phyloP scores from a whole-genome alignment of 2,888 invertebrate species.

The Listrodromus nycthemerus region DNA sequence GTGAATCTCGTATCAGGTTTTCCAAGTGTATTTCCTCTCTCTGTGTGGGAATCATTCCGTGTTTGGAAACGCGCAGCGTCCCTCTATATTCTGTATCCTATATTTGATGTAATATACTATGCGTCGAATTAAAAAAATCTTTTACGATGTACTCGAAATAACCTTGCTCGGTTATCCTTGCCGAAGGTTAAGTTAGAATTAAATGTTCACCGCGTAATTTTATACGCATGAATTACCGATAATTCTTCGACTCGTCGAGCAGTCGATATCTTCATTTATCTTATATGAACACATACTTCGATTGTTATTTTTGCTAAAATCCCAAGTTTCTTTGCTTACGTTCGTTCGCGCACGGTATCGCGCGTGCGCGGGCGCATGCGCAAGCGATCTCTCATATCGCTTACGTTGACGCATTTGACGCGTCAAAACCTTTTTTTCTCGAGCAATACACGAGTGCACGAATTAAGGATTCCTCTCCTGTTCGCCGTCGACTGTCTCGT shows the following conservation, averaged over 20 bases:
- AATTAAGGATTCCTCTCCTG: neutral
- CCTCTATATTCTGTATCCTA: neutral
- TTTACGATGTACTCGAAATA: too few species aligned
- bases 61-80: neutral
- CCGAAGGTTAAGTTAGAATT: neutral
- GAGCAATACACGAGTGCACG: neutral
- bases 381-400: neutral
- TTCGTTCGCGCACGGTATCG: too few species aligned
- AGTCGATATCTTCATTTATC: too few species aligned
- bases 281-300: too few species aligned
- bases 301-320: too few species aligned
- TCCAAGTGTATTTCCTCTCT: neutral
- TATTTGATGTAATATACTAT: too few species aligned
- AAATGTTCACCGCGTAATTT: neutral
- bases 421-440: conserved; percentile 42
- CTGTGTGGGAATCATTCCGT: neutral
- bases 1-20: neutral
- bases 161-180: neutral
- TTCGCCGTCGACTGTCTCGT: neutral
- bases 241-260: too few species aligned
- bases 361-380: neutral
- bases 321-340: too few species aligned
- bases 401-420: conserved; percentile 49
- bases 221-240: neutral
- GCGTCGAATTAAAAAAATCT: too few species aligned